These are phyloP conservation scores for Drosophila kanapiae DNA, from an alignment of 1,140 invertebrate species.

Conservation along the genomic window DNA sequence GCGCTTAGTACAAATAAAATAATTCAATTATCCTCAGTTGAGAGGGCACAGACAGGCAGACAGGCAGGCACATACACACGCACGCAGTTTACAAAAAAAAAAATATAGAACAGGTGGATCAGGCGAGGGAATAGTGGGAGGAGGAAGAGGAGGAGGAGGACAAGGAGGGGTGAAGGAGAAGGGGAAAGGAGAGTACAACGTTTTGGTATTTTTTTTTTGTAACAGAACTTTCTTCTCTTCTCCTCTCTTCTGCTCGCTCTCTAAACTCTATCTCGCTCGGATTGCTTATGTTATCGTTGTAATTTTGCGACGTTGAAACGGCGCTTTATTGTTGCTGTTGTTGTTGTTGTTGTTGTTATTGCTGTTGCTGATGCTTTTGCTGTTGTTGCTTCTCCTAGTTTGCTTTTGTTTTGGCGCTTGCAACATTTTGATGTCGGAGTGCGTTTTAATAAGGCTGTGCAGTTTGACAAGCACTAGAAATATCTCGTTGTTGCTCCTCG, in stretches of 20 bases:
- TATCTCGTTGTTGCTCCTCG: conserved; percentile 22
- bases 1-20: conserved; percentile 68
- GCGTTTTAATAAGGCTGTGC: conserved; percentile 31
- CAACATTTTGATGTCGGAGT: conserved; percentile 33
- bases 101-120: not conserved
- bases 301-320: conserved; percentile 58
- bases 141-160: not conserved
- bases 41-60: conserved; percentile 32
- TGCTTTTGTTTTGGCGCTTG: conserved; percentile 27
- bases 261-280: conserved; percentile 27
- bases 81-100: conserved; percentile 17
- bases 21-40: conserved; percentile 57
- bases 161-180: not conserved
- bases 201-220: not conserved
- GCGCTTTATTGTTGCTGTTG: conserved; percentile 46
- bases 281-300: conserved; percentile 66
- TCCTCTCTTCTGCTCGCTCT: conserved; percentile 21
- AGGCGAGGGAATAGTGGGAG: not conserved
- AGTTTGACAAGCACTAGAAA: conserved; percentile 49
- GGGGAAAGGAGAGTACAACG: conserved; percentile 2
- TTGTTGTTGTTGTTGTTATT: conserved; percentile 13
- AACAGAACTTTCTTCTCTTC: conserved; percentile 17
- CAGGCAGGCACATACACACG: conserved; percentile 29
- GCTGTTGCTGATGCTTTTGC: conserved; percentile 28
- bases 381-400: conserved; percentile 42